Evolutionary conservation across 2,797 vertebrate species (phyloP).

Genomic region (Perodicticus potto): DNA sequence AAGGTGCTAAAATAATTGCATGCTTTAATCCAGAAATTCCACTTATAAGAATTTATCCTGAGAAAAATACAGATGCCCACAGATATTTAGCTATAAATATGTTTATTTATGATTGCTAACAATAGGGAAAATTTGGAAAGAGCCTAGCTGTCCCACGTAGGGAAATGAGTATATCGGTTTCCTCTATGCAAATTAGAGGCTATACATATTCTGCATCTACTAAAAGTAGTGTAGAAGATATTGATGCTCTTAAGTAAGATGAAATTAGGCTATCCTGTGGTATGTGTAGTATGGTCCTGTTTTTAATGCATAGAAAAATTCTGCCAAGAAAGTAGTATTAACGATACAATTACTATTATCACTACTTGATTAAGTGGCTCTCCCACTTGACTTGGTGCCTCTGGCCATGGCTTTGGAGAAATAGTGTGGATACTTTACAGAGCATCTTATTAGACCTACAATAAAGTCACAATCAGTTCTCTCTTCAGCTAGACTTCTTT

Average conservation of each 20-base stretch:
- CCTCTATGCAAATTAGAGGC: background rate
- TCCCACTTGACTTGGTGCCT: background rate
- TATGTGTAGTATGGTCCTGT: background rate
- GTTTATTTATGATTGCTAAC: background rate
- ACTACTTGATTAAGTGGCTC: background rate
- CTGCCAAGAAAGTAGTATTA: background rate
- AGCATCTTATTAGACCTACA: background rate
- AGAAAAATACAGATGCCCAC: background rate
- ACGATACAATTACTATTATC: background rate
- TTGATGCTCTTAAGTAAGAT: background rate
- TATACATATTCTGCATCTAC: background rate
- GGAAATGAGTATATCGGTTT: background rate
- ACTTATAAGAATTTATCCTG: background rate
- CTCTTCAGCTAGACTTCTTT: background rate
- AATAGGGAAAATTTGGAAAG: background rate
- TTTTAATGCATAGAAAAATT: background rate
- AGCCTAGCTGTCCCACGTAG: background rate
- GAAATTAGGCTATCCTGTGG: background rate
- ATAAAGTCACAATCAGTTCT: background rate
- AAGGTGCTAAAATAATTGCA: background rate
- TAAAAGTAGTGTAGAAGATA: background rate
- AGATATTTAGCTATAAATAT: background rate
- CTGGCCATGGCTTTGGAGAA: background rate
- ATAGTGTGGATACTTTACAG: background rate
- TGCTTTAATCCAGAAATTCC: background rate